Base-by-base conservation (phyloP, 2,797 vertebrate genomes). In the Euphonia xanthogaster region DNA sequence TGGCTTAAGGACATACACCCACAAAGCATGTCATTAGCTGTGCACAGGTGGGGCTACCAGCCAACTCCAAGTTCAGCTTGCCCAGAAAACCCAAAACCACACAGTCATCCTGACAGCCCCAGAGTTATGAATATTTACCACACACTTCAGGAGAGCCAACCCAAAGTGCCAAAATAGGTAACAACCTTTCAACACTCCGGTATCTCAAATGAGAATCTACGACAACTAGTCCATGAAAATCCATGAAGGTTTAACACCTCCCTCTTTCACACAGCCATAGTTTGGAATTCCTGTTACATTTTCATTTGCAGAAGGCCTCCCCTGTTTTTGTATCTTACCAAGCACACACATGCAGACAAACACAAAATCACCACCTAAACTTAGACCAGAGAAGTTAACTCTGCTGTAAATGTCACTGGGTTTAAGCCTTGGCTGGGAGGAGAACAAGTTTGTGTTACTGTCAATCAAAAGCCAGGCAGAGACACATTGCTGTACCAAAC, bases 361-460 rank as follows among this genome's bases (percentile, higher is more conserved):
- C 48, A 84, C n/a, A 89, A 90, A 93, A 81, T 40, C 68, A 72
- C 61, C 42, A 48, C 62, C 96, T 97, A 97, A 97, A 97, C 92
- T 94, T 97, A 96, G 93, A 71, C 42, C 1, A 0, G 53, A 84
- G 67, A 90, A 86, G 90, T 70, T 53, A 92, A 48, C 68, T 94
- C 89, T 78, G 84, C 88, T 63, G 76, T 89, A 98, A 97, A 97
- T 97, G 96, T 97, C 97, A 97, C 60, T 12, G 12, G 53, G 65
- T 88, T 94, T 91, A 95, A 94, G 60, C 72, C 70, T 40, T 1
- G 23, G 92, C 40, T 85, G 84, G 79, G 90, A 88, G 39, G 83
- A 94, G 44, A 72, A 48, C 3, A 0, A 58, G 35, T 92, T 78
- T 94, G 79, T 97, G 96, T 93, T 62, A 42, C 94, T 94, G 97